Evolutionary conservation across 2,797 vertebrate genomes (phyloP).

Genomic region (Halcyon chelicuti): DNA sequence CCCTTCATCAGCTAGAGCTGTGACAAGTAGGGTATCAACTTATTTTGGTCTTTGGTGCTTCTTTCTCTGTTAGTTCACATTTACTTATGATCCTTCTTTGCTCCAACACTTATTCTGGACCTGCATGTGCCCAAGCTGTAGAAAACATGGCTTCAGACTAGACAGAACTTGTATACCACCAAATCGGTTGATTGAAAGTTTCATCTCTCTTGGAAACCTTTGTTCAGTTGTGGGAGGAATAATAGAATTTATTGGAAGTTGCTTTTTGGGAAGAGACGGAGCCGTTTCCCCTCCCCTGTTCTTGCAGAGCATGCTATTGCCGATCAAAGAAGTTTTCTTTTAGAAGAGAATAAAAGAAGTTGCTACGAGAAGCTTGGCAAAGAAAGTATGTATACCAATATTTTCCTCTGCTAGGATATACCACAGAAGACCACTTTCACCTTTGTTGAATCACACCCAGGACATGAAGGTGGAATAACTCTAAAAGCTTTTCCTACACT

Average conservation of each 20-base stretch:
- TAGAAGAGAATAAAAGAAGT: neutral
- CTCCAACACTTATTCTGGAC: neutral
- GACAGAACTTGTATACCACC: neutral
- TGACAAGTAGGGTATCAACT: neutral
- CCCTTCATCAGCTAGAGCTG: neutral
- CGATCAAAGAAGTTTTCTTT: neutral
- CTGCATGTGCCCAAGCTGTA: neutral
- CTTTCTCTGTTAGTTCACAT: neutral
- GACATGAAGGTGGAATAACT: neutral
- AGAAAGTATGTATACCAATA: neutral
- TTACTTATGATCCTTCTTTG: neutral
- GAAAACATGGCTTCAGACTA: neutral
- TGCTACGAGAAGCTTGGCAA: neutral
- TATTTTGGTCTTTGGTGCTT: neutral
- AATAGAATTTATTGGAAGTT: neutral
- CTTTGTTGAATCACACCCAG: neutral
- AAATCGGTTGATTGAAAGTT: neutral
- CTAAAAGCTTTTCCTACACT: neutral
- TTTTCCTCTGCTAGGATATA: neutral
- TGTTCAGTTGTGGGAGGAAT: neutral
- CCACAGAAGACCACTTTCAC: neutral
- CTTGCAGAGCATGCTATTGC: neutral
- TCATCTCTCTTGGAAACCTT: neutral
- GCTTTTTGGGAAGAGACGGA: neutral
- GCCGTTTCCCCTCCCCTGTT: neutral